phyloP scores from a whole-genome alignment of 2,113 vertebrate genomes.

The Fulmarus glacialis region DNA sequence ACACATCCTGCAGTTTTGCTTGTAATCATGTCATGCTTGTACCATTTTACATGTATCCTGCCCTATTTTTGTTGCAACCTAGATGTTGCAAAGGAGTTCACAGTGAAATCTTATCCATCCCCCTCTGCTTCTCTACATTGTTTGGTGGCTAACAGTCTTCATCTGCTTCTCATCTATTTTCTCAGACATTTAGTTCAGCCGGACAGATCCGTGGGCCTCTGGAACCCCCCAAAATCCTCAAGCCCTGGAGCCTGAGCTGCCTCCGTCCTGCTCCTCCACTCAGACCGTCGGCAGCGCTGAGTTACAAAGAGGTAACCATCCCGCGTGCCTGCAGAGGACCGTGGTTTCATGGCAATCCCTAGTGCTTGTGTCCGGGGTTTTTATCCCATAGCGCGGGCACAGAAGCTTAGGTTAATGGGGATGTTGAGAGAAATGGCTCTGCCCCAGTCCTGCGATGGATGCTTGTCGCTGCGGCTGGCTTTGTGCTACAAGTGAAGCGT shows the following conservation, averaged over 20 bases:
- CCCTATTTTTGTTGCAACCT: not conserved
- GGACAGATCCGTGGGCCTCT: constrained; percentile 84
- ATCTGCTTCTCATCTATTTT: constrained; percentile 75
- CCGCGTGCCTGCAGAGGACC: not conserved
- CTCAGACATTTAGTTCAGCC: constrained; percentile 79
- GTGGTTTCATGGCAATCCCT: not conserved
- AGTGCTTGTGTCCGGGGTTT: not conserved
- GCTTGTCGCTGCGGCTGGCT: not conserved
- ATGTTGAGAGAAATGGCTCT: not conserved
- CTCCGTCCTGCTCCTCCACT: constrained; percentile 95
- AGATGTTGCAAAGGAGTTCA: not conserved
- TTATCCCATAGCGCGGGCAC: no score
- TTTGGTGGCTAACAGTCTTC: constrained; percentile 12
- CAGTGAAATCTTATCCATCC: not conserved
- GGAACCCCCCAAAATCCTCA: constrained; percentile 92
- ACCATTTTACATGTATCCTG: not conserved
- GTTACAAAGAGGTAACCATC: constrained; percentile 95
- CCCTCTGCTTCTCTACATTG: not conserved
- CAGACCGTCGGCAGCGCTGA: constrained; percentile 91
- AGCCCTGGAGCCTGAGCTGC: constrained; percentile 97
- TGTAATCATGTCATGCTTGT: not conserved
- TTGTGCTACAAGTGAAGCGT: not conserved
- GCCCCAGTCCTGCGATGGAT: not conserved
- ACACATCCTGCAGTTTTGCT: not conserved
- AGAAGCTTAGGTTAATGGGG: not conserved